These are phyloP conservation scores for Apogon talboti DNA, from an alignment of 2,797 vertebrate species.

Conservation along the genomic window DNA sequence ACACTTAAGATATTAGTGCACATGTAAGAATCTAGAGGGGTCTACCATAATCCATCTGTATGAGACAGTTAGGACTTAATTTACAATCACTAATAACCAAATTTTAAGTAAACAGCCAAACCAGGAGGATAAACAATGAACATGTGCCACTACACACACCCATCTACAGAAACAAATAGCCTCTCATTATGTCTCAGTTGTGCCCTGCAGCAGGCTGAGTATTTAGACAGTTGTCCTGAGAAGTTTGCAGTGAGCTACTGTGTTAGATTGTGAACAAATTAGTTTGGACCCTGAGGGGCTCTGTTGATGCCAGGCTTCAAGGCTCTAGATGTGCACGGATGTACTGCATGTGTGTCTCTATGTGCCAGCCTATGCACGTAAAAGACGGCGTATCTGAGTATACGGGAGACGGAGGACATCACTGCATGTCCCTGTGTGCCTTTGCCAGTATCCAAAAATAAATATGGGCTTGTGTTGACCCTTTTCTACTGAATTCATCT, in stretches of 20 bases:
- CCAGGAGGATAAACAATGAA: not conserved
- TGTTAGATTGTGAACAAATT: constrained; percentile 64
- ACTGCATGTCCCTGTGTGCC: constrained; percentile 44
- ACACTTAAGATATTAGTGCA: too few relatives aligned
- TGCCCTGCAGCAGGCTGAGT: constrained; percentile 48
- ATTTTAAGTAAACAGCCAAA: constrained; percentile 3
- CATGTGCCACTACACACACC: not conserved
- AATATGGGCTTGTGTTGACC: constrained; percentile 51
- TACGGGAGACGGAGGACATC: constrained; percentile 47
- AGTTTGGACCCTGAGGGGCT: constrained; percentile 61
- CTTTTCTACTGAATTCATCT: constrained; percentile 58
- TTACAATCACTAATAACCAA: constrained; percentile 19
- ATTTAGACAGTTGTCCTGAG: constrained; percentile 54
- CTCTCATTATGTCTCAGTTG: constrained; percentile 52
- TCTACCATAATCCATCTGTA: not conserved
- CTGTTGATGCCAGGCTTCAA: constrained; percentile 51
- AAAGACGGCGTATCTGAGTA: constrained; percentile 14
- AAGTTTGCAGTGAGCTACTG: constrained; percentile 48
- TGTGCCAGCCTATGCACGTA: constrained; percentile 13
- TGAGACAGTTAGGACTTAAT: constrained; percentile 7
- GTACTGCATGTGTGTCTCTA: constrained; percentile 16
- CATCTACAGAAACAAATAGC: constrained; percentile 20
- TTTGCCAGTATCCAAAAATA: constrained; percentile 70
- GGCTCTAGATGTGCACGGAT: constrained; percentile 22
- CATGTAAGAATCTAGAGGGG: too few relatives aligned